A percentile compares a stretch with the other conserved stretches of the same genome.
phyloP scores from a whole-genome alignment of 2,113 vertebrate genomes.

The Mixornis gularis region DNA sequence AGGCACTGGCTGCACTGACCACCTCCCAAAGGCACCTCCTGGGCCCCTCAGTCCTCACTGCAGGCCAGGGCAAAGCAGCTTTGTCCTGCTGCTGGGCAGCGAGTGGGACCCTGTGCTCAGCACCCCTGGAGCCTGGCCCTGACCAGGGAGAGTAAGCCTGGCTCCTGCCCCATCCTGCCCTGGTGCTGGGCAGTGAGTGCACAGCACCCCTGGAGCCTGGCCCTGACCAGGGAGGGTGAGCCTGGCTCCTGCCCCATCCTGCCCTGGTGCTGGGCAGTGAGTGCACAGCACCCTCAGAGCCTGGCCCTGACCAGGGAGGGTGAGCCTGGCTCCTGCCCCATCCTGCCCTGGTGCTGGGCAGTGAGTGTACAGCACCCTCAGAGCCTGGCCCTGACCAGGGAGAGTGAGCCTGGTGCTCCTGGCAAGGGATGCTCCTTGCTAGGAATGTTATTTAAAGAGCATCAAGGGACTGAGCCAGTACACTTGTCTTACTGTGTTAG shows the following conservation, averaged over 20 bases:
- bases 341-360: background rate
- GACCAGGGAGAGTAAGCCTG: background rate
- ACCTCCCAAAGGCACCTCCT: too few relatives aligned
- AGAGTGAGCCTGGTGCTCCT: background rate
- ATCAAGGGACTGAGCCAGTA: background rate
- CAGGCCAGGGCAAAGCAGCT: background rate
- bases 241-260: background rate
- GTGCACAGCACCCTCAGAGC: background rate
- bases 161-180: background rate
- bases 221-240: background rate
- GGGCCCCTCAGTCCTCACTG: too few relatives aligned
- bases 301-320: background rate
- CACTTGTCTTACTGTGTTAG: background rate
- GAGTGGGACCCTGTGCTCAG: background rate
- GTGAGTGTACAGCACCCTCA: rapidly evolving
- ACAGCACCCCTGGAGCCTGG: background rate
- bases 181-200: background rate
- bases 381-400: background rate
- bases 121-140: too few relatives aligned
- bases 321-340: background rate
- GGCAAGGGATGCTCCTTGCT: background rate
- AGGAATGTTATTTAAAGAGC: background rate
- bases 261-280: background rate
- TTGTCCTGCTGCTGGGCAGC: background rate
- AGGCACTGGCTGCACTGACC: background rate